These are phyloP conservation scores for Siphonodentalium dalli DNA, from an alignment of 2,888 invertebrate genomes.

Conservation along the genomic window DNA sequence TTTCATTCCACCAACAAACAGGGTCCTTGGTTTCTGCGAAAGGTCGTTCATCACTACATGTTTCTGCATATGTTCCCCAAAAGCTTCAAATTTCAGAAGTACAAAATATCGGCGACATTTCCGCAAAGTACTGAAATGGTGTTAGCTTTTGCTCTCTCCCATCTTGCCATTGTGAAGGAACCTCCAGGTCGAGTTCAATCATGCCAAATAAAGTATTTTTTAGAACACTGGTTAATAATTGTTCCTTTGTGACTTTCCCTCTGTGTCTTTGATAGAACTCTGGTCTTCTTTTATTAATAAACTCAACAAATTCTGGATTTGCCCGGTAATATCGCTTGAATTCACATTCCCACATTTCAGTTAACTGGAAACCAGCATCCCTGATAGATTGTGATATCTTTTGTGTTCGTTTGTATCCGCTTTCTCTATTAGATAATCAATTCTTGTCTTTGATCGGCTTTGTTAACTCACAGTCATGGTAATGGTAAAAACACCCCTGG, in stretches of 20 bases:
- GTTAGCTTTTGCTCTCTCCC: no score
- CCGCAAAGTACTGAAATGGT: not conserved
- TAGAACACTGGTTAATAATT: constrained; percentile 13
- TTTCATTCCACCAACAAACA: not conserved
- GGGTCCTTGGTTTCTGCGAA: not conserved
- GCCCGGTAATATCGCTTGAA: no score
- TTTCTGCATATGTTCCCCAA: not conserved
- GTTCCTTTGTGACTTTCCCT: constrained; percentile 8
- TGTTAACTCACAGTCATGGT: no score
- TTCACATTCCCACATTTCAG: no score
- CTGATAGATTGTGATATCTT: no score
- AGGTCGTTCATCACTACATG: not conserved
- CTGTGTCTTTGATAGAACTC: constrained; percentile 18
- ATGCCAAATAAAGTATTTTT: constrained; percentile 16
- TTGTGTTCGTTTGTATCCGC: no score
- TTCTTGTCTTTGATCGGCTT: no score
- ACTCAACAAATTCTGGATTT: no score
- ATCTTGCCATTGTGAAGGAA: constrained; percentile 13
- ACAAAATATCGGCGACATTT: not conserved
- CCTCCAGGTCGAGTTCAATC: constrained; percentile 24
- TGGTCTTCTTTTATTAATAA: no score
- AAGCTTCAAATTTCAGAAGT: not conserved
- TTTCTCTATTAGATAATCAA: no score
- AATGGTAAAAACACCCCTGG: no score
- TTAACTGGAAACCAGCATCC: no score